These are phyloP conservation scores for Acipenser transmontanus DNA, from an alignment of 2,797 vertebrate species.

Conservation along the genomic window DNA sequence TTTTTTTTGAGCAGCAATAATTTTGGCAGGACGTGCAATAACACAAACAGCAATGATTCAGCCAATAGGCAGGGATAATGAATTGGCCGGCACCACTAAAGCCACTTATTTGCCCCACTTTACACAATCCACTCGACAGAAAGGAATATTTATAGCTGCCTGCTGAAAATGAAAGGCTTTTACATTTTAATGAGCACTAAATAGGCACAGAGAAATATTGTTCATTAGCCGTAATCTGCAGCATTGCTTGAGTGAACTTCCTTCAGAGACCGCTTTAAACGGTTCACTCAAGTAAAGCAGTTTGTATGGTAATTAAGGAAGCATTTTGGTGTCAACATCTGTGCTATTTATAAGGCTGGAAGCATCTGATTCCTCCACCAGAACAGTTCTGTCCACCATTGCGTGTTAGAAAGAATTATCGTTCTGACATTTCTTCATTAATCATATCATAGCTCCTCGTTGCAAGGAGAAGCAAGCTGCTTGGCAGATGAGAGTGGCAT, in stretches of 20 bases:
- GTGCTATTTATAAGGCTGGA: slow-evolving; percentile 71
- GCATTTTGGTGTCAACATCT: slow-evolving; percentile 88
- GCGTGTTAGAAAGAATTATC: slow-evolving; percentile 19
- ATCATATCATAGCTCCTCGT: slow-evolving; percentile 45
- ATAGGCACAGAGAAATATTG: slow-evolving; percentile 77
- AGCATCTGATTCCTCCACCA: slow-evolving; percentile 49
- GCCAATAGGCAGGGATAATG: slow-evolving; percentile 29
- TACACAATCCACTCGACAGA: slow-evolving; percentile 40
- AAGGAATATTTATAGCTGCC: slow-evolving; percentile 71
- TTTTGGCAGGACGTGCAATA: not conserved
- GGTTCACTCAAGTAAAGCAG: slow-evolving; percentile 91
- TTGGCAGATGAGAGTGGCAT: slow-evolving; percentile 41
- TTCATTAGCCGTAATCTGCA: slow-evolving; percentile 88
- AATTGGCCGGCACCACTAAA: slow-evolving; percentile 29
- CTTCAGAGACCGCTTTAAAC: slow-evolving; percentile 86
- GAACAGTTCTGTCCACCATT: slow-evolving; percentile 30
- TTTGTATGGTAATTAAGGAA: slow-evolving; percentile 99
- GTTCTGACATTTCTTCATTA: slow-evolving; percentile 19
- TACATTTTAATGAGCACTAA: slow-evolving; percentile 84
- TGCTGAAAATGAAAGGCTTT: slow-evolving; percentile 74
- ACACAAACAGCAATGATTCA: slow-evolving; percentile 22
- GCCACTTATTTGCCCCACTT: slow-evolving; percentile 33
- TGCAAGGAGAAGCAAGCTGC: slow-evolving; percentile 43
- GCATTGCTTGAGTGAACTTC: slow-evolving; percentile 90
- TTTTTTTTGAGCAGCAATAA: not conserved